Evolutionary conservation across 2,888 invertebrate genomes (phyloP).

Genomic region (Drosophila multiciliata): DNA sequence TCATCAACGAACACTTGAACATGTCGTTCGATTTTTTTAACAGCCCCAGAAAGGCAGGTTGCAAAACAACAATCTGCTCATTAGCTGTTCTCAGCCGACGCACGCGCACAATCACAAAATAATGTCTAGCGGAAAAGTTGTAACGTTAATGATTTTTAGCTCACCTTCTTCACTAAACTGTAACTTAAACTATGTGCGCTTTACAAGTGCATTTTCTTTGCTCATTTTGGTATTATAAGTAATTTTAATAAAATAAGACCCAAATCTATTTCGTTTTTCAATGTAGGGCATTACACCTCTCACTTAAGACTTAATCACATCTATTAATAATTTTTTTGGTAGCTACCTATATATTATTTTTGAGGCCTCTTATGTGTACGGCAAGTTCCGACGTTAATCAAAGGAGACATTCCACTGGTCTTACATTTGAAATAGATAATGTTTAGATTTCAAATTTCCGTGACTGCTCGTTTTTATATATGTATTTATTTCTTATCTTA

Average conservation of each 20-base stretch:
- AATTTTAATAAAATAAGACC: neutral
- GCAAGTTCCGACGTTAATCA: slow-evolving; percentile 34
- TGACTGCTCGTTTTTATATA: neutral
- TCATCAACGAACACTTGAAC: slow-evolving; percentile 19
- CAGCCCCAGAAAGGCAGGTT: slow-evolving; percentile 27
- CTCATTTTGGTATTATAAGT: neutral
- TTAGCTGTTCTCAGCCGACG: slow-evolving; percentile 6
- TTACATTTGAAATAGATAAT: slow-evolving; percentile 28
- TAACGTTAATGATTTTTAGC: neutral
- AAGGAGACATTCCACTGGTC: slow-evolving; percentile 28
- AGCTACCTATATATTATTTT: slow-evolving; percentile 1
- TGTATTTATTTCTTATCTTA: slow-evolving; percentile 10
- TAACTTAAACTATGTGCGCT: neutral
- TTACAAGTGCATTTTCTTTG: neutral
- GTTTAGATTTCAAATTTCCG: slow-evolving; percentile 8
- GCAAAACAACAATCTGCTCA: slow-evolving; percentile 39
- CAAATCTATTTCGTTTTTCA: neutral
- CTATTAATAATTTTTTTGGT: slow-evolving; percentile 8
- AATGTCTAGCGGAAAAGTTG: neutral
- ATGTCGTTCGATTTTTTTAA: slow-evolving; percentile 48
- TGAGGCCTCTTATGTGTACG: slow-evolving; percentile 9
- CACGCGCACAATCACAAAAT: slow-evolving; percentile 15
- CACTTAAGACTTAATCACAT: neutral
- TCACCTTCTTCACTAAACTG: slow-evolving; percentile 5
- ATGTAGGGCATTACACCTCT: slow-evolving; percentile 2